phyloP scores from a whole-genome alignment of 1,140 invertebrate genomes.

The Trachymyrmex cornetzi region DNA sequence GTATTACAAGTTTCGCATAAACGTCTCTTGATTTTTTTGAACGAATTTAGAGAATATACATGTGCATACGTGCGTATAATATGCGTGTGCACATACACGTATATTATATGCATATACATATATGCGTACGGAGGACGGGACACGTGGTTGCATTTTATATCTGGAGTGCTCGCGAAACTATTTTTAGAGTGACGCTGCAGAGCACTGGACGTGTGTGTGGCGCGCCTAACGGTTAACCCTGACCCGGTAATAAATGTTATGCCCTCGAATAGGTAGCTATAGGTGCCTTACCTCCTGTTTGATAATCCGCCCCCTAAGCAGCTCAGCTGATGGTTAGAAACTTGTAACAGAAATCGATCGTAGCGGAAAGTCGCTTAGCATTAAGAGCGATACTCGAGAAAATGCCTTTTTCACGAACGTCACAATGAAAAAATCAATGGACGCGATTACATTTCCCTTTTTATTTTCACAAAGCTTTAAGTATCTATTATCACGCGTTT shows the following conservation, averaged over 20 bases:
- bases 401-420: conserved; percentile 25
- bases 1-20: background rate
- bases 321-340: conserved; percentile 65
- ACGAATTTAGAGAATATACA: conserved; percentile 10
- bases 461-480: background rate
- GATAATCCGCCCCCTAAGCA: conserved; percentile 70
- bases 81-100: background rate
- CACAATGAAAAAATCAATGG: conserved; percentile 41
- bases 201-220: conserved; percentile 77
- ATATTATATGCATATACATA: conserved; percentile 64
- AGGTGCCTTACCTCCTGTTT: conserved; percentile 62
- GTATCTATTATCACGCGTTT: background rate
- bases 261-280: conserved; percentile 76
- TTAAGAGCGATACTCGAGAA: conserved; percentile 28
- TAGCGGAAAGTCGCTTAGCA: conserved; percentile 40
- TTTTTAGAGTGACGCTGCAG: conserved; percentile 81
- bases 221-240: conserved; percentile 85
- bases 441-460: background rate
- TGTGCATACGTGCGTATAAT: background rate
- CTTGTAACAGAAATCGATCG: conserved; percentile 65
- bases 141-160: conserved; percentile 79
- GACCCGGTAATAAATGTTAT: conserved; percentile 85
- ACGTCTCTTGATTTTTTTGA: background rate
- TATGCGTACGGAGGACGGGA: conserved; percentile 50
- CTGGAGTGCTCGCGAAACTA: conserved; percentile 79